Percentiles rank a stretch among this genome's conserved stretches.
phyloP scores from a whole-genome alignment of 2,888 invertebrate genomes.

The Dryocosmus kuriphilus region DNA sequence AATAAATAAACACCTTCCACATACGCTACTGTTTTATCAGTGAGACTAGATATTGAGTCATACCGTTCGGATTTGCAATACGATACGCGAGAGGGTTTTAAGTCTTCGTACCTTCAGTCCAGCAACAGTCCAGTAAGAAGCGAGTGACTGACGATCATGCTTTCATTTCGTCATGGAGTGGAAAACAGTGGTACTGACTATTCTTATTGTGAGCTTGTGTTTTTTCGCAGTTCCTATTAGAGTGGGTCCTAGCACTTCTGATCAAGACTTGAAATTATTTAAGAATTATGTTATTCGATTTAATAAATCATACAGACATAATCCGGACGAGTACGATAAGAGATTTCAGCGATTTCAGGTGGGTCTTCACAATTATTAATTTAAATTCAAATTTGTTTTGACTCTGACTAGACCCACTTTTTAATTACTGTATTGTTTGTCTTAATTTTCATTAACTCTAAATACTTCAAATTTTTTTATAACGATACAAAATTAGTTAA shows the following conservation, averaged over 20 bases:
- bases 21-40: constrained; percentile 4
- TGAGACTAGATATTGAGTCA: constrained; percentile 3
- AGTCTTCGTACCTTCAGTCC: constrained; percentile 17
- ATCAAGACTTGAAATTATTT: constrained; percentile 75
- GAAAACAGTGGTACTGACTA: constrained; percentile 69
- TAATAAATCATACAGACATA: constrained; percentile 79
- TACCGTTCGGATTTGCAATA: constrained; percentile 11
- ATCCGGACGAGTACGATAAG: constrained; percentile 74
- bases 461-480: too few relatives aligned
- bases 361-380: constrained; percentile 53
- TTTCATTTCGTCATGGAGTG: constrained; percentile 71
- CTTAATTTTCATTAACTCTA: too few relatives aligned
- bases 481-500: too few relatives aligned
- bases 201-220: constrained; percentile 74
- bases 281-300: constrained; percentile 77
- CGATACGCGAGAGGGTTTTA: background rate
- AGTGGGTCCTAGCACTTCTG: constrained; percentile 67
- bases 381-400: background rate
- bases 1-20: too few relatives aligned
- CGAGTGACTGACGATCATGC: constrained; percentile 23
- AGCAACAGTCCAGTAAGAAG: background rate
- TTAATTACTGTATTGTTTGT: too few relatives aligned
- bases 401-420: too few relatives aligned
- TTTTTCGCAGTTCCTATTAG: constrained; percentile 79
- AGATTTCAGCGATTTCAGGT: constrained; percentile 78